These are phyloP conservation scores for Myrmecobius fasciatus DNA, from an alignment of 2,113 vertebrate species.

Conservation along the genomic window DNA sequence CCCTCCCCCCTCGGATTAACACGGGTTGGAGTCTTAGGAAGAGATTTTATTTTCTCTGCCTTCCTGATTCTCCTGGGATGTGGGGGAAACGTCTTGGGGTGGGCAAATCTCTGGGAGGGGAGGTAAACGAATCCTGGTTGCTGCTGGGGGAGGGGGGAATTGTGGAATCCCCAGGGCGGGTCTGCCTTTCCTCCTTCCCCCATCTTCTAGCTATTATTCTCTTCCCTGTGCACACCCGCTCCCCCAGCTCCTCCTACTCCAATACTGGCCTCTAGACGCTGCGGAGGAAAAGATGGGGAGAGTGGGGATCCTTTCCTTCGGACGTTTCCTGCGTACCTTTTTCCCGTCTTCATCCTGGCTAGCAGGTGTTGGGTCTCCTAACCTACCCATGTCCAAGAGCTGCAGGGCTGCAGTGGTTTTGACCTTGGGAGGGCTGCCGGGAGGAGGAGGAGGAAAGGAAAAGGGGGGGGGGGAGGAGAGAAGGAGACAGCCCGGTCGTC, in stretches of 20 bases:
- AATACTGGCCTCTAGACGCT: not conserved
- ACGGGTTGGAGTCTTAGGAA: not conserved
- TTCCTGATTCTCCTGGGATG: too few relatives aligned
- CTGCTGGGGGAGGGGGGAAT: too few relatives aligned
- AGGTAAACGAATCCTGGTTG: not conserved
- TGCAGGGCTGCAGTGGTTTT: not conserved
- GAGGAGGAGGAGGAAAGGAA: not conserved
- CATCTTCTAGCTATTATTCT: too few relatives aligned
- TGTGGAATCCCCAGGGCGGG: not conserved
- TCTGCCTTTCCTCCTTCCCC: not conserved
- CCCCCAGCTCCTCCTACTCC: not conserved
- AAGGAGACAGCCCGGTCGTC: not conserved
- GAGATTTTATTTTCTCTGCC: not conserved
- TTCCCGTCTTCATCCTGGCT: too few relatives aligned
- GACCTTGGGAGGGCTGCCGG: not conserved
- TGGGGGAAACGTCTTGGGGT: too few relatives aligned
- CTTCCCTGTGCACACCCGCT: too few relatives aligned
- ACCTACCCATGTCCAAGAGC: not conserved
- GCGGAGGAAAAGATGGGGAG: not conserved
- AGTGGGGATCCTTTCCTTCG: accelerated
- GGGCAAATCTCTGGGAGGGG: not conserved
- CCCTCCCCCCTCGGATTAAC: not conserved
- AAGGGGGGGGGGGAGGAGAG: too few relatives aligned
- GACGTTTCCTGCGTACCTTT: too few relatives aligned
- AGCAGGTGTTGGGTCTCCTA: not conserved